Evolutionary conservation across 92 coral and sea anemone genomes (phyloP), one percentile per base, ranked within the genome.

Genomic region (Palythoa grandis): DNA sequence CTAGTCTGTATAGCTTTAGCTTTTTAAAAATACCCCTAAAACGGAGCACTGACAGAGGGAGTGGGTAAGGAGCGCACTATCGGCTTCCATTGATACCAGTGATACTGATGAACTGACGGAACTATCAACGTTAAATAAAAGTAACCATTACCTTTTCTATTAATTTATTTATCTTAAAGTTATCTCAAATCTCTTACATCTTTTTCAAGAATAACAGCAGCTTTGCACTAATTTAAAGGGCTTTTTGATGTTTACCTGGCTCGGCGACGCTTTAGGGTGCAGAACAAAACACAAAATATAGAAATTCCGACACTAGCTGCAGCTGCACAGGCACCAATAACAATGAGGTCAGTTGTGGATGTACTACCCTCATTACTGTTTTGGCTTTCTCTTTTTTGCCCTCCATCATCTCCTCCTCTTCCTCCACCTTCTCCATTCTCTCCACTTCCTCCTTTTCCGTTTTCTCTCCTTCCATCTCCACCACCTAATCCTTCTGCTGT

Each of bases 321-420:
- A 43, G 85, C 85, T 15, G 85, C 74, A 16, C 85, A 80, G 14
- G 60, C 74, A 3, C 74, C 85, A 22, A 80, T 80, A 13, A 80
- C 48, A 13, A 80, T 80, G 16, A 80, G 20, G 11, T 66, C 85
- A 17, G 74, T 80, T 0, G 85, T 80, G 15, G 85, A 35, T 19
- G 37, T 80, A 11, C 17, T 43, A 12, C 37, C 11, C 25, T 69
- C 40, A 37, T 29, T 37, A 25, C 19, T 37, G 39, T 13, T 14
- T 37, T 69, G 74, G 47, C 35, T 69, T 69, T 13, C 48, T 11
- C 7, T 24, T 69, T 11, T 37, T 25, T 69, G 17, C 14, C 6
- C 17, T 25, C 19, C 40, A 25, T 16, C 74, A 19, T 65, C 19
- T 19, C 24, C 25, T 10, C 19, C 12, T 5, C 24, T n/a, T n/a